Conservation (phyloP, 2,888 invertebrate genomes). For the Tetheella fluctuosa region DNA sequence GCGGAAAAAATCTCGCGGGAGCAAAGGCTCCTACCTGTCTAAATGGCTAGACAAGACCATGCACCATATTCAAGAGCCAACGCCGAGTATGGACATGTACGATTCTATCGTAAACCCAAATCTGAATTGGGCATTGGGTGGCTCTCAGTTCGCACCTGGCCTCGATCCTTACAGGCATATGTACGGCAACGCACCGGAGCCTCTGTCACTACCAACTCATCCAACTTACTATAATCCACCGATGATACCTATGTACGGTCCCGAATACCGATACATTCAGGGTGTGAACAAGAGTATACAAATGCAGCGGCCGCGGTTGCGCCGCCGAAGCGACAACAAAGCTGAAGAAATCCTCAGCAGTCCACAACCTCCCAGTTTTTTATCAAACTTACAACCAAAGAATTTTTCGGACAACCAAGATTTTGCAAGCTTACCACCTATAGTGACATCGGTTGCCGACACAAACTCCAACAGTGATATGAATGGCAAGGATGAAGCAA, state of each 20-base stretch:
- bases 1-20: constrained; percentile 77
- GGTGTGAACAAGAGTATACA: constrained; percentile 66
- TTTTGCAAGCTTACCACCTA: constrained; percentile 89
- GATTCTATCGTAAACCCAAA: constrained; percentile 62
- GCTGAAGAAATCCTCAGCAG: constrained; percentile 61
- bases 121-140: constrained; percentile 61
- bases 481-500: constrained; percentile 81
- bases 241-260: constrained; percentile 54
- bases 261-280: constrained; percentile 67
- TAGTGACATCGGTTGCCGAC: constrained; percentile 83
- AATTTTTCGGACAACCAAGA: constrained; percentile 76
- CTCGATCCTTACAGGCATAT: constrained; percentile 80
- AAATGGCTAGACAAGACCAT: constrained; percentile 82
- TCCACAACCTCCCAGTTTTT: constrained; percentile 51
- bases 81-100: constrained; percentile 70
- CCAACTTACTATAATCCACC: constrained; percentile 80
- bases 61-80: constrained; percentile 70
- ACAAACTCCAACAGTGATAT: constrained; percentile 78
- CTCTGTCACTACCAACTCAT: constrained; percentile 86
- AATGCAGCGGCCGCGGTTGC: constrained; percentile 63
- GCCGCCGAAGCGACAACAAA: constrained; percentile 60
- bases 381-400: constrained; percentile 72
- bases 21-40: constrained; percentile 71
- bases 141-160: constrained; percentile 69
- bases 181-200: constrained; percentile 83